Evolutionary conservation across 2,888 invertebrate species (phyloP).

Genomic region (Ormyrus thymus): DNA sequence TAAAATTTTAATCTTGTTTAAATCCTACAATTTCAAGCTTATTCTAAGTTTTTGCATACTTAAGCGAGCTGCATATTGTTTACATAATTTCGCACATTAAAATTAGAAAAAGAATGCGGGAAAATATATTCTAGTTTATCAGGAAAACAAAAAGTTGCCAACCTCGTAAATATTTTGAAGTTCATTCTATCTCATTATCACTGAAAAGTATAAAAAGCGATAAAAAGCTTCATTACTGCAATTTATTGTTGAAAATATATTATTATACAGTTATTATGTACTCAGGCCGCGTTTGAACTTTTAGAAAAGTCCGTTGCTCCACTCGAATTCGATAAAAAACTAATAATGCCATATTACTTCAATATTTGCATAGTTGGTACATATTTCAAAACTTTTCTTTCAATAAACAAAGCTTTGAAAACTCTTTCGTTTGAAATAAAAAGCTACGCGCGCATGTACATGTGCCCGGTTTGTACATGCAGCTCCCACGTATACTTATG

Average conservation of each 20-base stretch:
- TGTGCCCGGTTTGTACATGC: too few species aligned
- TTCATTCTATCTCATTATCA: not conserved
- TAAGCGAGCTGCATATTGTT: too few species aligned
- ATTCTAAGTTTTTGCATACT: not conserved
- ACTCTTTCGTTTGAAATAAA: conserved; percentile 6
- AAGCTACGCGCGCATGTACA: not conserved
- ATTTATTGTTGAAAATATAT: not conserved
- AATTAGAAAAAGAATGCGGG: too few species aligned
- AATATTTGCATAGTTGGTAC: conserved; percentile 14
- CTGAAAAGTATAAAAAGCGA: not conserved
- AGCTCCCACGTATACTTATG: too few species aligned
- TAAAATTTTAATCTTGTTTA: not conserved
- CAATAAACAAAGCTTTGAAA: conserved; percentile 4
- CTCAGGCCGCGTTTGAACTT: not conserved
- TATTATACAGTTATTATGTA: not conserved
- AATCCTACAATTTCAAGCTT: not conserved
- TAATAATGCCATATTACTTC: not conserved
- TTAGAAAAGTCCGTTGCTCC: not conserved
- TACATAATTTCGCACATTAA: too few species aligned
- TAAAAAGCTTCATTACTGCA: not conserved
- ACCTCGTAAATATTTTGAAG: too few species aligned
- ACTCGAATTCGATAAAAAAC: not conserved
- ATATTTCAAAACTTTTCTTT: conserved; percentile 10
- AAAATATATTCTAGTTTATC: too few species aligned
- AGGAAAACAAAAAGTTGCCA: too few species aligned